A percentile compares a stretch with the other conserved stretches of the same genome.
Evolutionary conservation across 2,797 vertebrate genomes (phyloP).

Genomic region (Coluber constrictor): DNA sequence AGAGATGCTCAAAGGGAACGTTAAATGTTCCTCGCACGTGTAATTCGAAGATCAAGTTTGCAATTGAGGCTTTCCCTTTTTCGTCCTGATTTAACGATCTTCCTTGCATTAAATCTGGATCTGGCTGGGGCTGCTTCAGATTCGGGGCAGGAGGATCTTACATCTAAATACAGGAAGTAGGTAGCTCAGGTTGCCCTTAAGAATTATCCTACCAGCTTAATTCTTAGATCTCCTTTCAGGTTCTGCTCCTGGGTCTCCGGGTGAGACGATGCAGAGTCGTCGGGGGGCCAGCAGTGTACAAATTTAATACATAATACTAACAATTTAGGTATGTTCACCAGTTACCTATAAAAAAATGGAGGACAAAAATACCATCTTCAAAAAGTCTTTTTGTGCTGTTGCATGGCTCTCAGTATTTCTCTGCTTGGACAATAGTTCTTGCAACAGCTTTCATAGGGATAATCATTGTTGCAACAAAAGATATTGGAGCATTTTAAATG

Average conservation of each 20-base stretch:
- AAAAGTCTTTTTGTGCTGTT: background rate
- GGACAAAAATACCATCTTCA: background rate
- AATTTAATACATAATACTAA: background rate
- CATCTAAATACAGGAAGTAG: background rate
- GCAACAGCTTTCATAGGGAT: background rate
- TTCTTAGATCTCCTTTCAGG: background rate
- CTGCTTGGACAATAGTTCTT: background rate
- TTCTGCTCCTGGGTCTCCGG: background rate
- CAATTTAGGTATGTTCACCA: background rate
- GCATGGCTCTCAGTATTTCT: background rate
- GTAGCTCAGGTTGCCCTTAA: background rate
- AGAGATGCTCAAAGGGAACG: background rate
- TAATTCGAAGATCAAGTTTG: background rate
- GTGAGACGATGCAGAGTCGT: background rate
- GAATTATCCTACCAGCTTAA: background rate
- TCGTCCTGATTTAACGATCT: background rate
- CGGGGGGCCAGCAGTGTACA: background rate
- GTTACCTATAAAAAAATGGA: background rate
- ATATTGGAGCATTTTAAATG: background rate
- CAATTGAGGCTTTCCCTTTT: background rate
- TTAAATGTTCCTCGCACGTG: background rate
- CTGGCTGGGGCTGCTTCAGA: background rate
- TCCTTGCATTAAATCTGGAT: background rate
- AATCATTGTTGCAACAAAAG: background rate
- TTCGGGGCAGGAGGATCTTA: background rate